Conservation (phyloP, 2,113 vertebrate species). For the Rhinoderma darwinii region DNA sequence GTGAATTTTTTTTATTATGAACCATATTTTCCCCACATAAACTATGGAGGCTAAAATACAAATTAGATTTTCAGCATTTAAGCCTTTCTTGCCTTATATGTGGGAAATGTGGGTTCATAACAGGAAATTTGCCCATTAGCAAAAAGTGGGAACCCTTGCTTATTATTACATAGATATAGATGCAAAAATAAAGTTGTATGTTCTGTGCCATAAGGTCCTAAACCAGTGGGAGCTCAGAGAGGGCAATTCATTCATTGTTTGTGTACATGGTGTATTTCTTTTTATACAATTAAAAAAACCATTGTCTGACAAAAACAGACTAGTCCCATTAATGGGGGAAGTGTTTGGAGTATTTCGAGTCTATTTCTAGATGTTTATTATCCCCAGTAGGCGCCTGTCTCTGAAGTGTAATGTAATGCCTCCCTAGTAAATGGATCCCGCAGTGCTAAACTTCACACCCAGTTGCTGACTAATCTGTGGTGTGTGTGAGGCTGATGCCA, state of each 20-base stretch:
- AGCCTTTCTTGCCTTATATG: too few species aligned
- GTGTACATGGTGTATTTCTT: not conserved
- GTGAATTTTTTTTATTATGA: too few species aligned
- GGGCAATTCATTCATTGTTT: not conserved
- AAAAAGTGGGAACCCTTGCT: too few species aligned
- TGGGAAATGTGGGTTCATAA: not conserved
- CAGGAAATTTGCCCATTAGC: too few species aligned
- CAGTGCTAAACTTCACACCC: constrained; percentile 15
- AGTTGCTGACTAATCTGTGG: not conserved
- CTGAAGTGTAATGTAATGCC: constrained; percentile 5
- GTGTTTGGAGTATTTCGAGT: not conserved
- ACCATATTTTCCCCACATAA: too few species aligned
- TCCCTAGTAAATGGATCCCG: not conserved
- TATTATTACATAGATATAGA: too few species aligned
- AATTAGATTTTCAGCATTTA: too few species aligned
- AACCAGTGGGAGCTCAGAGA: not conserved
- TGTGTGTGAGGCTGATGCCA: constrained; percentile 10
- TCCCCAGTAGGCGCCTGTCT: not conserved
- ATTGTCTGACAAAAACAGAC: too few species aligned
- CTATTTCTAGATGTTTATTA: not conserved
- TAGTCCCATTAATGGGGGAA: not conserved
- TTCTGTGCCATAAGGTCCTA: not conserved
- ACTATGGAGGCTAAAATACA: not conserved
- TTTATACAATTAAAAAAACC: not conserved
- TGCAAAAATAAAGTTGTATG: too few species aligned